Percentiles rank a stretch among this genome's conserved stretches.
Conservation (phyloP, 2,888 invertebrate species). For the Buathra laborator region DNA sequence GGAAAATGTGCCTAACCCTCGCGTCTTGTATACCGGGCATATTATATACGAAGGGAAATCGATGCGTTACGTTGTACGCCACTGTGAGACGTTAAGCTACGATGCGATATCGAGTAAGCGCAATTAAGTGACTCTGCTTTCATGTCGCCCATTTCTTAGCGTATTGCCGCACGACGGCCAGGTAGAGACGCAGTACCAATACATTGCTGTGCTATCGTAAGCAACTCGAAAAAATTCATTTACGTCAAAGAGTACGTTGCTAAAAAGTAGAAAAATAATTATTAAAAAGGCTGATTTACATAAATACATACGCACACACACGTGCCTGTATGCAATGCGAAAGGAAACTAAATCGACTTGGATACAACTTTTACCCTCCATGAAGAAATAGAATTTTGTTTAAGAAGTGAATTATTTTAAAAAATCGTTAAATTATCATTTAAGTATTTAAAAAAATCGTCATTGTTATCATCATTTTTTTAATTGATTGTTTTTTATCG, state of each 20-base stretch:
- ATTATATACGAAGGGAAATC: slow-evolving; percentile 41
- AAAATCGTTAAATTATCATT: too few relatives aligned
- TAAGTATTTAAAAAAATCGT: too few relatives aligned
- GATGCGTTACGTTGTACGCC: slow-evolving; percentile 42
- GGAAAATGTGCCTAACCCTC: slow-evolving; percentile 70
- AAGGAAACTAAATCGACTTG: too few relatives aligned
- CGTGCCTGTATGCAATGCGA: too few relatives aligned
- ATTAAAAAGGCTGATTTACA: background rate
- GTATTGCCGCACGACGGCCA: background rate
- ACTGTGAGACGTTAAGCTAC: slow-evolving; percentile 26
- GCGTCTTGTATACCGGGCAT: slow-evolving; percentile 14
- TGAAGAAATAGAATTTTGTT: too few relatives aligned
- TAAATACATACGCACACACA: background rate
- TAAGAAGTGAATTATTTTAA: too few relatives aligned
- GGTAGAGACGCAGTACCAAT: background rate
- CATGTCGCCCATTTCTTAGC: background rate
- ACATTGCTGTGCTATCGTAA: background rate
- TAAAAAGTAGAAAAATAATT: background rate
- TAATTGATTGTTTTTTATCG: background rate
- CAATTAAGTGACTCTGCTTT: slow-evolving; percentile 35
- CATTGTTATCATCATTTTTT: too few relatives aligned
- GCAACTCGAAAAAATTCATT: background rate
- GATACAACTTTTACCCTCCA: too few relatives aligned
- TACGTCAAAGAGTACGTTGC: background rate
- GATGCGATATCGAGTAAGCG: slow-evolving; percentile 19